phyloP scores from a whole-genome alignment of 1,140 invertebrate species.

The Ceratina australensis region DNA sequence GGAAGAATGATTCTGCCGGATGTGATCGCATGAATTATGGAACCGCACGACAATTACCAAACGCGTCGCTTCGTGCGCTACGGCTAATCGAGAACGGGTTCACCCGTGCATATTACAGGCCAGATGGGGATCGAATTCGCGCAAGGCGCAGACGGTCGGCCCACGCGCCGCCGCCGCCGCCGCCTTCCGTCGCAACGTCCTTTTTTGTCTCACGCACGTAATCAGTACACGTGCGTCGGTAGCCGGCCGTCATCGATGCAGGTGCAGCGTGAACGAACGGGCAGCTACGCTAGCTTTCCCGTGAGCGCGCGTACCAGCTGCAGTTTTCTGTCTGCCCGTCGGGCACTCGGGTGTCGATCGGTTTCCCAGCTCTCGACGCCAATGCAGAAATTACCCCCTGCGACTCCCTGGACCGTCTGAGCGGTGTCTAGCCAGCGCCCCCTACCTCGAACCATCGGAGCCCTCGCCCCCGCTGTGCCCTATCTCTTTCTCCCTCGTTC shows the following conservation, averaged over 20 bases:
- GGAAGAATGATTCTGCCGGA: not conserved
- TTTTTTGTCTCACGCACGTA: slow-evolving; percentile 55
- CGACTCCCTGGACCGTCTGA: slow-evolving; percentile 73
- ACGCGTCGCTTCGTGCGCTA: slow-evolving; percentile 20
- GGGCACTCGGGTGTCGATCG: slow-evolving; percentile 27
- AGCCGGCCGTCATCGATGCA: slow-evolving; percentile 49
- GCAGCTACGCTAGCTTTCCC: slow-evolving; percentile 49
- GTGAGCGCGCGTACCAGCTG: slow-evolving; percentile 31
- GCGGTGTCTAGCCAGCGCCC: slow-evolving; percentile 73
- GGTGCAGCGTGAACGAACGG: slow-evolving; percentile 48
- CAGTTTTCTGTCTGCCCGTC: slow-evolving; percentile 34
- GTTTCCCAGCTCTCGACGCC: slow-evolving; percentile 62
- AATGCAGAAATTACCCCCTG: slow-evolving; percentile 70
- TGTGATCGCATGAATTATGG: slow-evolving; percentile 27
- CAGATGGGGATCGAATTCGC: slow-evolving; percentile 36
- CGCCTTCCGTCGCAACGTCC: slow-evolving; percentile 19
- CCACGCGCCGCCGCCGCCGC: slow-evolving; percentile 35
- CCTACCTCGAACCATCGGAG: slow-evolving; percentile 65
- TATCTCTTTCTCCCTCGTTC: slow-evolving; percentile 38
- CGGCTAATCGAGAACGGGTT: slow-evolving; percentile 27
- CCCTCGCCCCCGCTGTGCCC: slow-evolving; percentile 56
- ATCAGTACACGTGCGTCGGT: slow-evolving; percentile 53
- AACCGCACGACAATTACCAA: slow-evolving; percentile 25
- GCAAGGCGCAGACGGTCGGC: slow-evolving; percentile 35
- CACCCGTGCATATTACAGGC: not conserved